phyloP scores from a whole-genome alignment of 2,888 invertebrate genomes.

The Cerastoderma edule region DNA sequence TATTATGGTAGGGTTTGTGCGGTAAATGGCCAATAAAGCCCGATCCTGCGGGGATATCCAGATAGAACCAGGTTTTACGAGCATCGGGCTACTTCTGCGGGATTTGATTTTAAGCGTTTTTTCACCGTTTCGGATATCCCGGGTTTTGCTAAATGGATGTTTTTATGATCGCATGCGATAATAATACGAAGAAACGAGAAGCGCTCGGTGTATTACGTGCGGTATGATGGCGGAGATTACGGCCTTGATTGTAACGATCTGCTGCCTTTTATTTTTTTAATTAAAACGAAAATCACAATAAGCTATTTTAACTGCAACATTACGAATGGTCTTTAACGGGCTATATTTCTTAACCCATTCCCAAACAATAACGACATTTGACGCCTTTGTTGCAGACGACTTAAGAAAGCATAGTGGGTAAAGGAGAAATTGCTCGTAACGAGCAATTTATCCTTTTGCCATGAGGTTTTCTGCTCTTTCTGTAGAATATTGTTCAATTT shows the following conservation, averaged over 20 bases:
- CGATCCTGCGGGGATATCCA: conserved; percentile 46
- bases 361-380: too few relatives aligned
- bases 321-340: too few relatives aligned
- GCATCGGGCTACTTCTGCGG: conserved; percentile 20
- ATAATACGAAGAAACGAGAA: conserved; percentile 11
- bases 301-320: too few relatives aligned
- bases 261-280: conserved; percentile 7
- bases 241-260: conserved; percentile 3
- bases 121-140: conserved; percentile 26
- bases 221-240: not conserved
- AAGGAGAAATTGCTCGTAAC: conserved; percentile 8
- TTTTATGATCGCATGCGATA: conserved; percentile 20
- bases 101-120: conserved; percentile 24
- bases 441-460: conserved; percentile 7
- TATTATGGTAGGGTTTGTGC: conserved; percentile 55
- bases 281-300: conserved; percentile 17
- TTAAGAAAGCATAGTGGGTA: not conserved
- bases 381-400: not conserved
- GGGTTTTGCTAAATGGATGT: conserved; percentile 26
- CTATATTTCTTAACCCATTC: too few relatives aligned
- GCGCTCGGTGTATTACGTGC: not conserved
- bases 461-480: not conserved
- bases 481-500: too few relatives aligned
- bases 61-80: conserved; percentile 24
- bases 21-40: conserved; percentile 64